These are phyloP conservation scores for Nannoperca australis DNA, from an alignment of 2,797 vertebrate species.

Conservation along the genomic window DNA sequence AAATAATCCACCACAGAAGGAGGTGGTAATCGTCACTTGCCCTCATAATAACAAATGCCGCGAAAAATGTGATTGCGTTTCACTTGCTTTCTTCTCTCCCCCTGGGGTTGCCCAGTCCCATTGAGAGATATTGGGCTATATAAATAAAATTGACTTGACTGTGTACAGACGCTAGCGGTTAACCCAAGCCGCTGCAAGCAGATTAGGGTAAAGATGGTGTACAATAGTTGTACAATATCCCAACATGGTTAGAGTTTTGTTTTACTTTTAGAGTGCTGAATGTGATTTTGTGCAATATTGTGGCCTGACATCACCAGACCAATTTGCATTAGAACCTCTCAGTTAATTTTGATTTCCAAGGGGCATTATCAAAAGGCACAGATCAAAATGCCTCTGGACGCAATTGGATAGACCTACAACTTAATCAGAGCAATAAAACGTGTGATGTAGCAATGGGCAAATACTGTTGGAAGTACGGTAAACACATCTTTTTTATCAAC, in stretches of 20 bases:
- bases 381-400: too few relatives aligned
- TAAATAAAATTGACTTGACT: too few relatives aligned
- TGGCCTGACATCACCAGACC: background rate
- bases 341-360: too few relatives aligned
- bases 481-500: too few relatives aligned
- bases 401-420: too few relatives aligned
- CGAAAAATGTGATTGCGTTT: background rate
- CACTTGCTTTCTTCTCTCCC: background rate
- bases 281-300: background rate
- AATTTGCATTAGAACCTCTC: too few relatives aligned
- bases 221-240: background rate
- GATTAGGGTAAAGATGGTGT: background rate
- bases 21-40: background rate
- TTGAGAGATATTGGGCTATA: too few relatives aligned
- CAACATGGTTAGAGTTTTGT: background rate
- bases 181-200: background rate
- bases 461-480: too few relatives aligned
- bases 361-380: too few relatives aligned
- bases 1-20: background rate
- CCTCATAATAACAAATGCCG: background rate
- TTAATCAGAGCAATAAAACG: too few relatives aligned
- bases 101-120: too few relatives aligned
- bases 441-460: too few relatives aligned
- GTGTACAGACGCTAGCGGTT: background rate
- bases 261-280: background rate